Evolutionary conservation across 2,113 vertebrate species (phyloP).

Genomic region (Burhinus bistriatus): DNA sequence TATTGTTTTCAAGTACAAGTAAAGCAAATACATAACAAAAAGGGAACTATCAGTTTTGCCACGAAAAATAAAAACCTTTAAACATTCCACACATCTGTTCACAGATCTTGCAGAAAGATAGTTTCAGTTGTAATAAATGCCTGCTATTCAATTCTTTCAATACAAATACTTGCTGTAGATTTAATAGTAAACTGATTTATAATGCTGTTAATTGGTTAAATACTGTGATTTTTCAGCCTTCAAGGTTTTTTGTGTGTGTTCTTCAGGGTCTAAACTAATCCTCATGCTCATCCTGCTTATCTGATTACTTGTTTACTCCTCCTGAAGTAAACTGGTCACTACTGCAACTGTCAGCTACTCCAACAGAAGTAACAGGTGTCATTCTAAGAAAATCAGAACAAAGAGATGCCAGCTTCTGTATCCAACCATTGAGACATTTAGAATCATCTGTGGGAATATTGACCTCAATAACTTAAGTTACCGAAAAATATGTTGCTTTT

Average conservation of each 20-base stretch:
- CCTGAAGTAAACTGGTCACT: neutral
- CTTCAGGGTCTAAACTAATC: neutral
- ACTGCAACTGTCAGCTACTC: neutral
- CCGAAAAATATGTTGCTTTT: neutral
- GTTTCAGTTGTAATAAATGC: neutral
- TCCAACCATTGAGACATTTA: neutral
- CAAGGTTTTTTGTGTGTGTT: neutral
- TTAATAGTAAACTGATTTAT: neutral
- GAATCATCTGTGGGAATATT: neutral
- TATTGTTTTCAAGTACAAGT: neutral
- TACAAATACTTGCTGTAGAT: neutral
- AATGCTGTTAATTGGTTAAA: neutral
- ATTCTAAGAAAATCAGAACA: neutral
- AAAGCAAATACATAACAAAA: neutral
- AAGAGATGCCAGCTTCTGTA: neutral
- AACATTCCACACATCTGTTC: neutral
- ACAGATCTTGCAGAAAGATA: neutral
- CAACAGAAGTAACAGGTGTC: neutral
- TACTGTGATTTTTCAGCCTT: neutral
- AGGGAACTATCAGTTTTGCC: neutral
- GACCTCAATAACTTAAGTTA: neutral
- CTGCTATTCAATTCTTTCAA: neutral
- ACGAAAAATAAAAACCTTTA: neutral
- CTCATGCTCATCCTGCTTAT: neutral
- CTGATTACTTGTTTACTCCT: neutral